Base-by-base conservation (phyloP, 2,113 vertebrate species). In the Jaculus jaculus region DNA sequence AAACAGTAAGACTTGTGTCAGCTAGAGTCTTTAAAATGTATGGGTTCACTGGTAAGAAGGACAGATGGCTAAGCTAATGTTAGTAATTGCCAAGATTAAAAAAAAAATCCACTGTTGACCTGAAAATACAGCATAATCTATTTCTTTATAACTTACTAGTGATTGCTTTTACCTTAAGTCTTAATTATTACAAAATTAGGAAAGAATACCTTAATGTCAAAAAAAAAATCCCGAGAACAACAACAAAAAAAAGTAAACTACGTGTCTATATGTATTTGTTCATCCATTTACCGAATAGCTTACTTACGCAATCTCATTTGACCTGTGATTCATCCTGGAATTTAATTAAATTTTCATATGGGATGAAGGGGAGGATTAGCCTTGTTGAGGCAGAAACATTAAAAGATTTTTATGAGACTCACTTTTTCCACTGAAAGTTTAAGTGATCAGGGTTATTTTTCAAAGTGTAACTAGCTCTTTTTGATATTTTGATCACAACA, bases 21-120 rank as follows among this genome's bases (percentile, higher is more conserved):
- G 87, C 72, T 86, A 82, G 85, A 94, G 42, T 83, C 68, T 93
- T 89, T 90, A 47, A 89, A 90, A 88, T 78, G 61, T 89, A 79
- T 83, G 84, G 72, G 65, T 85, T 95, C 72, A 65, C 60, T 26
- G 21, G 37, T 68, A 87, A 58, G 87, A 92, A 80, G 15, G 82
- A 93, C 89, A 96, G 89, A 96, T 93, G 90, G 90, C 21, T 89
- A 34, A 90, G 74, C 51, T 95, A 97, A 89, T 91, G 69, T 94
- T 92, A 92, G 83, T 96, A 81, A 95, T 93, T 90, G 92, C 34
- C 42, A n/a, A 90, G 24, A 78, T 24, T 86, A 96, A 89, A 95
- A 91, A 90, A 94, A 77, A 93, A 94, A 34, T 85, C 83, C 93
- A 95, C 65, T 60, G 63, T 92, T 94, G 75, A 87, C 92, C 90